Percentiles rank a stretch among this genome's conserved stretches.
Evolutionary conservation across 2,113 vertebrate genomes (phyloP).

Genomic region (Sturnus vulgaris): DNA sequence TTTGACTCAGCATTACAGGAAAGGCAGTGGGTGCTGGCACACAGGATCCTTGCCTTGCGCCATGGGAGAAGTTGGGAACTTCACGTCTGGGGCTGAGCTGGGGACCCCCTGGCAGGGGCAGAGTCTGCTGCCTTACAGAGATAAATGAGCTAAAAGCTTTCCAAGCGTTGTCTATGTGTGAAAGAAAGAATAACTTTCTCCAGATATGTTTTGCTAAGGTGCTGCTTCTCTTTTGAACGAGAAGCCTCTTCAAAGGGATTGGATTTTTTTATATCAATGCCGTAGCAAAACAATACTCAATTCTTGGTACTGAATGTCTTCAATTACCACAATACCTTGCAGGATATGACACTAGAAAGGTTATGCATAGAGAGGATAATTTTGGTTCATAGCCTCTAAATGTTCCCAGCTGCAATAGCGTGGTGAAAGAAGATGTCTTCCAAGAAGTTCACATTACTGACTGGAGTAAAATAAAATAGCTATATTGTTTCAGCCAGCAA

Average conservation of each 20-base stretch:
- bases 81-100: neutral
- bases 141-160: neutral
- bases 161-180: neutral
- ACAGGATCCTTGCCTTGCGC: neutral
- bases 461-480: constrained; percentile 87
- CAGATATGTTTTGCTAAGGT: constrained; percentile 23
- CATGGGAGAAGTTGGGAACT: neutral
- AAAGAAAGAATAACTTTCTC: constrained; percentile 26
- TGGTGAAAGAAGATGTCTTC: constrained; percentile 98
- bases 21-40: neutral
- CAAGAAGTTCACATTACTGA: constrained; percentile 95
- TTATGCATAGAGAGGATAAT: constrained; percentile 73
- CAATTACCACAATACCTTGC: constrained; percentile 43
- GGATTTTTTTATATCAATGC: constrained; percentile 57
- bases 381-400: constrained; percentile 81
- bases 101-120: neutral
- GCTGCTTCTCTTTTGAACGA: neutral
- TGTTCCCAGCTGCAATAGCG: constrained; percentile 74
- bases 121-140: neutral
- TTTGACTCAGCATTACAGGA: neutral
- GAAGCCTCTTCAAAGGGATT: constrained; percentile 43
- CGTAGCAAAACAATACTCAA: neutral
- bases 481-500: constrained; percentile 88
- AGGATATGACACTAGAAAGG: constrained; percentile 48
- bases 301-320: constrained; percentile 40